Percentiles rank a stretch among this genome's conserved stretches.
phyloP scores from a whole-genome alignment of 2,797 vertebrate genomes.

The Sebastes glaucus region DNA sequence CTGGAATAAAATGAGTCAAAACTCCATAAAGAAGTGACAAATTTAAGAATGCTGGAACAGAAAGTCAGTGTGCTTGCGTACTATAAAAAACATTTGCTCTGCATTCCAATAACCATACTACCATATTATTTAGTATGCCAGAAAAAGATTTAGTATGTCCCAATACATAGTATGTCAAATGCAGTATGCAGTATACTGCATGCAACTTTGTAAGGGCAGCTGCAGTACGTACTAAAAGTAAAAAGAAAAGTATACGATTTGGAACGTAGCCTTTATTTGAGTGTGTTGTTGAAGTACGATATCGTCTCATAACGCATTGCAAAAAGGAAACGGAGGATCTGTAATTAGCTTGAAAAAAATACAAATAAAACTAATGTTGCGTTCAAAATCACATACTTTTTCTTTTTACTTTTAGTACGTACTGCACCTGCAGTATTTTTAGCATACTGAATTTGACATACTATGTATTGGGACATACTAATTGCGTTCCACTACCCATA shows the following conservation, averaged over 20 bases:
- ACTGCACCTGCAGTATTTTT: background rate
- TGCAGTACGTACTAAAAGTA: background rate
- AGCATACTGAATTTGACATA: background rate
- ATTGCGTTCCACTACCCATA: too few relatives aligned
- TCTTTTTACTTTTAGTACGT: too few relatives aligned
- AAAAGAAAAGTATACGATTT: too few relatives aligned
- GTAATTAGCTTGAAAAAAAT: too few relatives aligned
- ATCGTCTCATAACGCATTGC: fast-evolving
- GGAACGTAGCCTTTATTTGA: too few relatives aligned
- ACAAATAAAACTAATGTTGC: too few relatives aligned
- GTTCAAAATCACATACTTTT: too few relatives aligned
- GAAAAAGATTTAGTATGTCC: background rate
- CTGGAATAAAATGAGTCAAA: background rate
- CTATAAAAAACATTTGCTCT: background rate
- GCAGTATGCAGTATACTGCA: background rate
- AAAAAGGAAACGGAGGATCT: too few relatives aligned
- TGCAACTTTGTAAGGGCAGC: background rate
- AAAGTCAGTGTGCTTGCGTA: background rate
- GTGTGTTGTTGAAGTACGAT: too few relatives aligned
- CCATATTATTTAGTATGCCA: background rate
- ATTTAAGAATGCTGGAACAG: too few relatives aligned
- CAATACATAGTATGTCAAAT: background rate
- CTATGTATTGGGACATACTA: background rate
- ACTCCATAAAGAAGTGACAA: background rate
- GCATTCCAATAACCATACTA: background rate